Base-by-base conservation (phyloP, 2,888 invertebrate genomes). In the Drosophila testacea region DNA sequence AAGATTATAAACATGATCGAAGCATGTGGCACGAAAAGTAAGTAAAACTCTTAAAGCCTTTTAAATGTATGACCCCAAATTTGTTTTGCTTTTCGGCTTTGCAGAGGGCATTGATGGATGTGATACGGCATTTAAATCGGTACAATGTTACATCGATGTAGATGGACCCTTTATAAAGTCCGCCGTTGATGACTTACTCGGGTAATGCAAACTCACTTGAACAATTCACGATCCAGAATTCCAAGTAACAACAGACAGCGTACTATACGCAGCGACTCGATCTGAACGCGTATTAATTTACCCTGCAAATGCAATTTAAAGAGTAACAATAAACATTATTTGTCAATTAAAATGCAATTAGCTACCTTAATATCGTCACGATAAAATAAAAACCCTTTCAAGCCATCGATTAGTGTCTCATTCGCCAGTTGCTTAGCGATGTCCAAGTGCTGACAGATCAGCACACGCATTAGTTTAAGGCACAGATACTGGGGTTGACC, bases 401-500 rank as follows among this genome's bases (percentile, higher is more conserved):
- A 63, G 50, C 78, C 78, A 13, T 90, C 88, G n/a, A 91, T 72
- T 0, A 83, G 22, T 0, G 56, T 27, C 16, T 90, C 70, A 36
- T 88, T 85, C 11, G 86, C 36, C 28, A 92, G 54, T 60, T 89
- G 83, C 6, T 90, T 56, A 36, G 90, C 89, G 46, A 92, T 89
- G 6, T 89, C 83, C 41, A 91, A 65, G 50, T 91, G 89, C 84
- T 96, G 94, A 39, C 95, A 93, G 32, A 95, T 94, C 34, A 98
- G 91, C 56, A 97, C 93, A 81, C 97, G 94, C 38, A 97, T 92
- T 4, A 98, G 92, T 90, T 96, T 96, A 16, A 98, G 90, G 7
- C 96, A 96, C 55, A 95, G 93, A 57, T 95, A 91, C 69, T 96
- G 93, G 4, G 97, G 96, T 76, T 94, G 94, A 5, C 95, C 95